phyloP scores from a whole-genome alignment of 2,888 invertebrate genomes.

The Emesis russula region DNA sequence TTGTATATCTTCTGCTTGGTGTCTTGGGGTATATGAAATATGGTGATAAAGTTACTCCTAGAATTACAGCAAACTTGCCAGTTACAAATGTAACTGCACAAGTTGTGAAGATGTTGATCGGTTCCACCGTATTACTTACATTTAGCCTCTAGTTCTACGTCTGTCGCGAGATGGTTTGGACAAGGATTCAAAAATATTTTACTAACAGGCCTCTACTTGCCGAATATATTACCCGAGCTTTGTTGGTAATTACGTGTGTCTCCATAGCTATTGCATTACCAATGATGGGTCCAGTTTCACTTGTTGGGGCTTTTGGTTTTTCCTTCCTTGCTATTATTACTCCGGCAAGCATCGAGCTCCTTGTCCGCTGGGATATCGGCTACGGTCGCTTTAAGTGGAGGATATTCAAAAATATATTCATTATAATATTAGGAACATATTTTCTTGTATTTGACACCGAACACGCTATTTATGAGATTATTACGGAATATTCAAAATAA shows the following conservation, averaged over 20 bases:
- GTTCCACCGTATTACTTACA: too few species aligned
- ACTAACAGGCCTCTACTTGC: too few species aligned
- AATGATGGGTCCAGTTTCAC: background rate
- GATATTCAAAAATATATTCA: background rate
- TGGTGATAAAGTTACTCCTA: background rate
- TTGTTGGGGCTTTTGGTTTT: background rate
- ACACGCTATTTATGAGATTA: background rate
- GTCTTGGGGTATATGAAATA: background rate
- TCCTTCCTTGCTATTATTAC: background rate
- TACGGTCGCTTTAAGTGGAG: background rate
- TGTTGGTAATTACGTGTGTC: too few species aligned
- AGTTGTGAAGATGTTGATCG: too few species aligned
- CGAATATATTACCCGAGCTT: too few species aligned
- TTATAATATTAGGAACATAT: background rate
- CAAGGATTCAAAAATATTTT: too few species aligned
- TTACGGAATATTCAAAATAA: background rate
- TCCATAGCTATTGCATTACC: too few species aligned
- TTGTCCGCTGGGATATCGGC: background rate
- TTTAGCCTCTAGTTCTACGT: too few species aligned
- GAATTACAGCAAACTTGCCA: background rate
- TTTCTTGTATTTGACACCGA: background rate
- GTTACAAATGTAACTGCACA: background rate
- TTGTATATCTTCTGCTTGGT: too few species aligned
- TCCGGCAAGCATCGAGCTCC: background rate
- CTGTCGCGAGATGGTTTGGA: too few species aligned